phyloP scores from a whole-genome alignment of 2,888 invertebrate genomes.

The Pycnomerus fuliginosus region DNA sequence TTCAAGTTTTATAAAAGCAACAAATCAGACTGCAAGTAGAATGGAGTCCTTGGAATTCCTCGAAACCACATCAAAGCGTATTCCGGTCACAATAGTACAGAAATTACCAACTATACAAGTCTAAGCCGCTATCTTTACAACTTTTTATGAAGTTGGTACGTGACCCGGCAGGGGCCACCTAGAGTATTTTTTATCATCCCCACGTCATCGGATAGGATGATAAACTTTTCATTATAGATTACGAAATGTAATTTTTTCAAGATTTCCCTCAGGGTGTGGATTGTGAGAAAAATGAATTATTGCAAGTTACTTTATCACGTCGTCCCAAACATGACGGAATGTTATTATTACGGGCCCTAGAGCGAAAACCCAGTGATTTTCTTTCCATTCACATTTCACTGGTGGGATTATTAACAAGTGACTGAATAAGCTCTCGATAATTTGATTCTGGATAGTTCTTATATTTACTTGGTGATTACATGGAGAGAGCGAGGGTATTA shows the following conservation, averaged over 20 bases:
- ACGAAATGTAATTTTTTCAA: slow-evolving; percentile 23
- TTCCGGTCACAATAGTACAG: no score
- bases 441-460: slow-evolving; percentile 7
- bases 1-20: no score
- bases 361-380: slow-evolving; percentile 10
- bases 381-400: background rate
- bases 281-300: slow-evolving; percentile 25
- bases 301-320: slow-evolving; percentile 21
- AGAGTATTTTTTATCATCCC: no score
- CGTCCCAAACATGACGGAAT: slow-evolving; percentile 22
- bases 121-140: no score
- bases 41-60: no score
- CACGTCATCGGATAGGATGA: slow-evolving; percentile 14
- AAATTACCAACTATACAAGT: no score
- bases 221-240: slow-evolving; percentile 25
- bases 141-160: no score
- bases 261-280: slow-evolving; percentile 25
- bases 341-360: slow-evolving; percentile 16
- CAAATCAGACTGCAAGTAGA: no score
- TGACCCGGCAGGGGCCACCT: no score
- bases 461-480: slow-evolving; percentile 4
- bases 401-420: slow-evolving; percentile 3
- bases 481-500: slow-evolving; percentile 23
- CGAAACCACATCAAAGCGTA: no score
- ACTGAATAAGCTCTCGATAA: no score